Evolutionary conservation across 2,797 vertebrate genomes (phyloP).

Genomic region (Gila robusta): DNA sequence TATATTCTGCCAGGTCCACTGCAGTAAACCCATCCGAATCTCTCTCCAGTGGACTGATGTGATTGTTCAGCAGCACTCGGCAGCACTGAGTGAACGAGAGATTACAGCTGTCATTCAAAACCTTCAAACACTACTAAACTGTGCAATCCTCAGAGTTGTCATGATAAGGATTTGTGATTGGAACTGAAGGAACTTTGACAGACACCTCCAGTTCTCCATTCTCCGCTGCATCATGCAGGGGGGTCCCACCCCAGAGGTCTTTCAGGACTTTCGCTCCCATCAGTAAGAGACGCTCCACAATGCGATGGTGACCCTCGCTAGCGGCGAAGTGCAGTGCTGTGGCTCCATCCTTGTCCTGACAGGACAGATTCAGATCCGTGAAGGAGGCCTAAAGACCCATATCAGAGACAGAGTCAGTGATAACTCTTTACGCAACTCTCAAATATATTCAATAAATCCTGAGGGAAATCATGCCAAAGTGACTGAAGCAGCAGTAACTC

Average conservation of each 20-base stretch:
- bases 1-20: slow-evolving; percentile 83
- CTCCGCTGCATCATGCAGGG: slow-evolving; percentile 88
- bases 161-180: neutral
- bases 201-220: slow-evolving; percentile 85
- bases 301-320: slow-evolving; percentile 84
- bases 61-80: slow-evolving; percentile 78
- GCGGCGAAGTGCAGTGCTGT: slow-evolving; percentile 88
- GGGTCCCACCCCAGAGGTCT: slow-evolving; percentile 86
- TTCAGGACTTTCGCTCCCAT: slow-evolving; percentile 79
- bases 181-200: neutral
- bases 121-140: slow-evolving; percentile 6
- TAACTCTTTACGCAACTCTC: neutral
- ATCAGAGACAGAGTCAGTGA: neutral
- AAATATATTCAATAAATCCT: neutral
- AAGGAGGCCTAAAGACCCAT: slow-evolving; percentile 74
- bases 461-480: neutral
- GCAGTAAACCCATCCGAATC: slow-evolving; percentile 85
- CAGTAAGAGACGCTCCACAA: slow-evolving; percentile 81
- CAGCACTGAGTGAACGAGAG: slow-evolving; percentile 78
- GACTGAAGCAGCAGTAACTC: slow-evolving; percentile 55
- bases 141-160: neutral
- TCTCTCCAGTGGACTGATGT: slow-evolving; percentile 73
- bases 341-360: slow-evolving; percentile 82
- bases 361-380: slow-evolving; percentile 76
- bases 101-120: slow-evolving; percentile 30